Percentiles rank a stretch among this genome's conserved stretches.
Evolutionary conservation across 2,113 vertebrate genomes (phyloP).

Genomic region (Struthidea cinerea): DNA sequence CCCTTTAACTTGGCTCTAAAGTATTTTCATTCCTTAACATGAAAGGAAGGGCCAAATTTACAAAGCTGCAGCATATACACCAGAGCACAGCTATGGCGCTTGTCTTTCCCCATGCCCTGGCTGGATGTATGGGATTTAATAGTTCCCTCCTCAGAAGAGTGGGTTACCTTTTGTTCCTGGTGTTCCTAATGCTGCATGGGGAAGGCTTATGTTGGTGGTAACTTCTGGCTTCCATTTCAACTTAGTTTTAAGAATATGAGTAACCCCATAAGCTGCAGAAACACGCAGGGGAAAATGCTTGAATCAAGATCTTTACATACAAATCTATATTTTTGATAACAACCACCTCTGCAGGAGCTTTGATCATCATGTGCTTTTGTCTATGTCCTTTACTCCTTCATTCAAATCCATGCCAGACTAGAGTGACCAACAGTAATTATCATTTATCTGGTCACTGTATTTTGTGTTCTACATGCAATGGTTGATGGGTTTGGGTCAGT

Average conservation of each 20-base stretch:
- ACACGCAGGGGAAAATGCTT: background rate
- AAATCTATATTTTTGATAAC: background rate
- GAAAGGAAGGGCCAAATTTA: background rate
- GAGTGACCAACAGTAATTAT: background rate
- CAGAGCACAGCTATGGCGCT: background rate
- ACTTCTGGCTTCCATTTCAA: background rate
- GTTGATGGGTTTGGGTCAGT: background rate
- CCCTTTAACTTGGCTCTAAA: background rate
- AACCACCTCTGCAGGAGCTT: background rate
- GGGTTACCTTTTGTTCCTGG: background rate
- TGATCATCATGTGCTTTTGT: background rate
- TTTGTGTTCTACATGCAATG: background rate
- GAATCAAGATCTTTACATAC: background rate
- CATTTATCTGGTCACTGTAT: background rate
- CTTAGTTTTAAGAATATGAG: background rate
- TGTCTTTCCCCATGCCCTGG: background rate
- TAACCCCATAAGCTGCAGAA: background rate
- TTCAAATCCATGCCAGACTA: background rate
- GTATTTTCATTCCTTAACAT: constrained; percentile 38
- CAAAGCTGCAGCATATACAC: background rate
- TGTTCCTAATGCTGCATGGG: background rate
- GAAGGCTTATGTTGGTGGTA: background rate
- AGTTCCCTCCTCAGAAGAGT: background rate
- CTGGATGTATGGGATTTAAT: background rate
- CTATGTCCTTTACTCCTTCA: background rate